phyloP scores from a whole-genome alignment of 1,140 invertebrate genomes.

The Pygmarrhopalites habei region DNA sequence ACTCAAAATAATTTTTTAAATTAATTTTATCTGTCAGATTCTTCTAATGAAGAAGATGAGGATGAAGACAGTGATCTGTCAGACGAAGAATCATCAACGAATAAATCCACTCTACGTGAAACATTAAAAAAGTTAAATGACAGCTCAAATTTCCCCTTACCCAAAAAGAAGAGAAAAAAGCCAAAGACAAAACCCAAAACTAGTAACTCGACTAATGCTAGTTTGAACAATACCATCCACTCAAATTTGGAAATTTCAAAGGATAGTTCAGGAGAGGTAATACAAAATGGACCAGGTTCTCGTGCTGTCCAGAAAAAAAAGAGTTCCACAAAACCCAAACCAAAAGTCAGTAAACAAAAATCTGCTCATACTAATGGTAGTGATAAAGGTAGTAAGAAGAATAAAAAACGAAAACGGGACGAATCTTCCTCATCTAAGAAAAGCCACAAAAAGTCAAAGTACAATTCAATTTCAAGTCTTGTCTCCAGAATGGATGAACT shows the following conservation, averaged over 20 bases:
- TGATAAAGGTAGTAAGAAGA: background rate
- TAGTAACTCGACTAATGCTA: background rate
- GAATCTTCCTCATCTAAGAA: background rate
- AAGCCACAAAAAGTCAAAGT: conserved; percentile 16
- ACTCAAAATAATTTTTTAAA: too few species aligned
- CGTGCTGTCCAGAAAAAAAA: conserved; percentile 8
- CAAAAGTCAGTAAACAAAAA: conserved; percentile 14
- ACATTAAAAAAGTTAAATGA: conserved; percentile 26
- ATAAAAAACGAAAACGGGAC: background rate
- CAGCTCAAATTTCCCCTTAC: conserved; percentile 5
- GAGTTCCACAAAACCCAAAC: background rate
- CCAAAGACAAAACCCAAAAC: background rate
- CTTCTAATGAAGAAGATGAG: background rate
- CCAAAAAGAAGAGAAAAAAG: conserved; percentile 16
- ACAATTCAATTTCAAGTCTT: conserved; percentile 13
- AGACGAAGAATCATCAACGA: background rate
- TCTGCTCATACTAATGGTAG: background rate
- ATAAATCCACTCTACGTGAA: conserved; percentile 25
- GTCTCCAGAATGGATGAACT: background rate
- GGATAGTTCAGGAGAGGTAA: background rate
- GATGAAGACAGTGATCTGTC: background rate
- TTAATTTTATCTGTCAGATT: conserved; percentile 4
- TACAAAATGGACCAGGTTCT: background rate
- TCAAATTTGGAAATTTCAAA: background rate
- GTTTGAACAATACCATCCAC: background rate